Base-by-base conservation (phyloP, 1,140 invertebrate species). In the Drosophila kohkoa region DNA sequence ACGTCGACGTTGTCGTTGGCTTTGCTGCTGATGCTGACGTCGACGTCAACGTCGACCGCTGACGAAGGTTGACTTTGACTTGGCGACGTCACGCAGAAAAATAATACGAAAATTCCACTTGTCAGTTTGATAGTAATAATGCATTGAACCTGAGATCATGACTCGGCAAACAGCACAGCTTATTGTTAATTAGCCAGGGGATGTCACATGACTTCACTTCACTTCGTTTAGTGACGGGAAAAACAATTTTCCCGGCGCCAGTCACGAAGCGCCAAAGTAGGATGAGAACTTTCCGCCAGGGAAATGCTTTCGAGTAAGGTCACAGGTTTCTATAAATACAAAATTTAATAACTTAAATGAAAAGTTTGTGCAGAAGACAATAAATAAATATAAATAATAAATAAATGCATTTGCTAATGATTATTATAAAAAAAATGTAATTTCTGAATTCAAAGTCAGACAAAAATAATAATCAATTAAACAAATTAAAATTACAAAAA, bases 71-170 rank as follows among this genome's bases (percentile, higher is more conserved):
- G 75, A 85, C 81, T 78, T 81, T 76, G 62, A 54, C 69, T 77
- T 49, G 63, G 28, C 69, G 8, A 62, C 76, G 74, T 73, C 54
- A 66, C 52, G 28, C 43, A 43, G 72, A 35, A 62, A 64, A 75
- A 51, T 70, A 63, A 65, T 69, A 76, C 43, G 79, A 82, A 88
- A 82, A 82, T 86, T 75, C 72, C 82, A 82, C 83, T 86, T 86
- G 83, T 87, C 82, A 87, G 64, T 54, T 25, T 62, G 43, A 63
- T 54, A 30, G 43, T 54, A 82, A 79, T 79, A 82, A 86, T 86
- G 79, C 82, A 86, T 88, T 86, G 82, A 86, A 86, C 82, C 83
- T 74, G 72, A 68, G 81, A 67, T 51, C 82, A 64, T 86, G 82
- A 86, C 71, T 76, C 69, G 77, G 74, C 82, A 85, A 87, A 81